Conservation (phyloP, 2,797 vertebrate genomes). For the Iguana delicatissima region DNA sequence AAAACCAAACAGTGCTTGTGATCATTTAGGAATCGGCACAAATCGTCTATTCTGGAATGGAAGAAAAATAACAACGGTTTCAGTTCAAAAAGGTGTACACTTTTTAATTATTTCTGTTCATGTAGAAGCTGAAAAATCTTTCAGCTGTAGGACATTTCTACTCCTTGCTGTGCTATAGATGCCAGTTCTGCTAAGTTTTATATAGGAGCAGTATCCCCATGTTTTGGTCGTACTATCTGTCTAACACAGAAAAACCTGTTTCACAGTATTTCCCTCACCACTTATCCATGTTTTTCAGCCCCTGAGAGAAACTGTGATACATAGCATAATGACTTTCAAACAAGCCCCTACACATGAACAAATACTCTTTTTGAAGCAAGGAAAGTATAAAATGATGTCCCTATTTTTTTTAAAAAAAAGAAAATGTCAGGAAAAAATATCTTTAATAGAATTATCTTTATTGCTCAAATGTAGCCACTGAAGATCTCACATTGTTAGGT, state of each 20-base stretch:
- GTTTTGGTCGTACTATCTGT: slow-evolving; percentile 61
- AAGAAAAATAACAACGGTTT: slow-evolving; percentile 6
- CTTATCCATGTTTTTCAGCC: slow-evolving; percentile 50
- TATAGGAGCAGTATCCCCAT: slow-evolving; percentile 54
- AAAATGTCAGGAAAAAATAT: slow-evolving; percentile 41
- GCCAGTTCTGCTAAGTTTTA: slow-evolving; percentile 60
- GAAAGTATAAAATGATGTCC: slow-evolving; percentile 49
- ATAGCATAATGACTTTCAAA: slow-evolving; percentile 39
- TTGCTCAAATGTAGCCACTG: neutral
- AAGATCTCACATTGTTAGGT: neutral
- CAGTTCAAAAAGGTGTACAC: neutral
- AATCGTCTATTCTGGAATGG: neutral
- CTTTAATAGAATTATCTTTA: slow-evolving; percentile 50
- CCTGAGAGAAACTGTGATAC: slow-evolving; percentile 36
- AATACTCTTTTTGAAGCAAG: slow-evolving; percentile 15
- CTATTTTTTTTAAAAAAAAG: neutral
- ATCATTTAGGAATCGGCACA: neutral
- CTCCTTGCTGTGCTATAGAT: slow-evolving; percentile 55
- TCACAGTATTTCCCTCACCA: slow-evolving; percentile 54
- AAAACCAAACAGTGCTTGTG: neutral
- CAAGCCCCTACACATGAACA: neutral
- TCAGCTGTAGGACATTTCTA: slow-evolving; percentile 20
- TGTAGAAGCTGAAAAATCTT: slow-evolving; percentile 28
- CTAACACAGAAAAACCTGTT: slow-evolving; percentile 50
- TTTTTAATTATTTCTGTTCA: neutral